These are phyloP conservation scores for Cantharis rufa DNA, from an alignment of 2,888 invertebrate species.

Conservation along the genomic window DNA sequence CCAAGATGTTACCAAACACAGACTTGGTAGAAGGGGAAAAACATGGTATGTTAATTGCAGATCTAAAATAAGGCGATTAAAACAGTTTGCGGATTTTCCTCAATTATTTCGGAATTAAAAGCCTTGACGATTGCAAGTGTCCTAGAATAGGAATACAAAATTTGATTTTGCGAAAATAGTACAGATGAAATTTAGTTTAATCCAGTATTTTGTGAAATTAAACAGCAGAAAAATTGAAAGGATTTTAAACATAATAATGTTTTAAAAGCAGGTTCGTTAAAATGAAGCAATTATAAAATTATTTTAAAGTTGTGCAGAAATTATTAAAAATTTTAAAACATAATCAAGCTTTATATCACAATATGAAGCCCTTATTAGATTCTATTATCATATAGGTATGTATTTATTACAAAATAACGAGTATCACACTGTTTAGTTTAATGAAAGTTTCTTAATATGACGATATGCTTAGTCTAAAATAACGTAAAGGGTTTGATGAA, in stretches of 20 bases:
- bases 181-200: background rate
- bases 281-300: background rate
- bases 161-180: background rate
- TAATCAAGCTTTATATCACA: background rate
- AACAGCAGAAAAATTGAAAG: background rate
- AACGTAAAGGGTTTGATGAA: background rate
- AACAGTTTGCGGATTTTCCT: background rate
- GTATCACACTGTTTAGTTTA: background rate
- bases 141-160: background rate
- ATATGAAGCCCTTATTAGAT: background rate
- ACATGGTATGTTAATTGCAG: background rate
- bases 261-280: background rate
- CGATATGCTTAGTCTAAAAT: background rate
- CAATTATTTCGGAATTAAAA: no score
- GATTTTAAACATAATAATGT: background rate
- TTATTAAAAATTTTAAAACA: background rate
- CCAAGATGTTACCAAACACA: background rate
- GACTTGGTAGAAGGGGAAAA: background rate
- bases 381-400: background rate
- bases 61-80: background rate
- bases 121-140: no score
- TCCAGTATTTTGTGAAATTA: background rate
- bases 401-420: background rate
- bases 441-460: background rate
- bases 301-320: background rate